These are phyloP conservation scores for Mormyrus proboscirostris DNA, from an alignment of 2,797 vertebrate genomes.

Conservation along the genomic window DNA sequence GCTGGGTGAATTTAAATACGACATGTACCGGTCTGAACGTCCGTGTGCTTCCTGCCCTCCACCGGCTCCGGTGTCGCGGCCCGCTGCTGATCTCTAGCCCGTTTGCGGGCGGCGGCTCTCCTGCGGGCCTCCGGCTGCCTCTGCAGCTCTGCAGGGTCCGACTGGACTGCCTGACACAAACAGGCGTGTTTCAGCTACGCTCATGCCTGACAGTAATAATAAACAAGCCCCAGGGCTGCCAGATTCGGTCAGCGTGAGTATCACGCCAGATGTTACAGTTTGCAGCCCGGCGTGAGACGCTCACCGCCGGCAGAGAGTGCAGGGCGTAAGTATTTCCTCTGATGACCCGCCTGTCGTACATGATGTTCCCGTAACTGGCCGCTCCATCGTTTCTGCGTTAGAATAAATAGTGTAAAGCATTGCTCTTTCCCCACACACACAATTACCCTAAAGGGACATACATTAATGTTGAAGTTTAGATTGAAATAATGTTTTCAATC, in stretches of 20 bases:
- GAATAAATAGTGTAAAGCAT: not conserved
- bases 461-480: not conserved
- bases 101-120: constrained; percentile 53
- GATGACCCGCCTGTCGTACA: constrained; percentile 83
- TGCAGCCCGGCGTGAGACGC: constrained; percentile 22
- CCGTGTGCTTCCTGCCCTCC: constrained; percentile 66
- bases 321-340: constrained; percentile 76
- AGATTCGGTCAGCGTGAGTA: not conserved
- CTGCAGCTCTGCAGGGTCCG: constrained; percentile 54
- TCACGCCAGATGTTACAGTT: not conserved
- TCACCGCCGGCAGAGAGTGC: constrained; percentile 56
- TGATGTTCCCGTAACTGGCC: constrained; percentile 70
- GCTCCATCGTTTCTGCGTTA: constrained; percentile 55
- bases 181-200: not conserved
- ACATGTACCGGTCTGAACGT: constrained; percentile 80
- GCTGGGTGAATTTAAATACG: not conserved
- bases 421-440: not conserved
- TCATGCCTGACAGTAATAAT: not conserved
- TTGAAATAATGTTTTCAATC: not conserved
- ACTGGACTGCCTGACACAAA: constrained; percentile 39
- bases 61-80: constrained; percentile 63
- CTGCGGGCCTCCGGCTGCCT: constrained; percentile 57
- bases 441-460: not conserved
- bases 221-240: not conserved
- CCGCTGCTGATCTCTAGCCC: constrained; percentile 50